Conservation (phyloP, 2,888 invertebrate genomes). For the Eretmocerus hayati region DNA sequence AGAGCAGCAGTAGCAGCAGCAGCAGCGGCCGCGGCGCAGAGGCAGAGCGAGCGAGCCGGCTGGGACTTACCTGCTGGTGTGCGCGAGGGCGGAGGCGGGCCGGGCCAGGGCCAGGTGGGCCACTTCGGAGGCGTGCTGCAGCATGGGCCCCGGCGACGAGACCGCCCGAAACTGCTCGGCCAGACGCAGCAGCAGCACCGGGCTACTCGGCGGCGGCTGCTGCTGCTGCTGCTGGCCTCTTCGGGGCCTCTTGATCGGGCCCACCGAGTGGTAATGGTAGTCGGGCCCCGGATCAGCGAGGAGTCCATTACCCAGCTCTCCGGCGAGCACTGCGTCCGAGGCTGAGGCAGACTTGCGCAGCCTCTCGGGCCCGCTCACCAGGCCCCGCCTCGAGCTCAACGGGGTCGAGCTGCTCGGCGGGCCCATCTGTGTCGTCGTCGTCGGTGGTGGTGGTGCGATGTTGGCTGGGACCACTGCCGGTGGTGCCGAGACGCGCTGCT, state of each 20-base stretch:
- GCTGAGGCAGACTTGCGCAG: neutral
- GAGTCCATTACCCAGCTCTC: no score
- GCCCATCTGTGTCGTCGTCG: slow-evolving; percentile 14
- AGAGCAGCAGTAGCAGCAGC: neutral
- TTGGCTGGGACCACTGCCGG: no score
- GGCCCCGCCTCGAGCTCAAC: neutral
- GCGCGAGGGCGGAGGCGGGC: slow-evolving; percentile 40
- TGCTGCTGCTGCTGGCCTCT: slow-evolving; percentile 43
- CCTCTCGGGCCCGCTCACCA: neutral
- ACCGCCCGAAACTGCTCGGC: slow-evolving; percentile 45
- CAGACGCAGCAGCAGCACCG: slow-evolving; percentile 39
- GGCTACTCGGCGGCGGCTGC: slow-evolving; percentile 34
- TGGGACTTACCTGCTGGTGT: slow-evolving; percentile 43
- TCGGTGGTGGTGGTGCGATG: slow-evolving; percentile 34
- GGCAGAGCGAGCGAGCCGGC: slow-evolving; percentile 1
- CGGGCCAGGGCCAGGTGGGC: slow-evolving; percentile 40
- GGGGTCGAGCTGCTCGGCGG: neutral
- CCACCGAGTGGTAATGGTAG: neutral
- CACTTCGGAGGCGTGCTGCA: no score
- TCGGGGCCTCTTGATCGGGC: slow-evolving; percentile 29
- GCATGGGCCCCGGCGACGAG: slow-evolving; percentile 48
- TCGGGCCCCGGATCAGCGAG: no score
- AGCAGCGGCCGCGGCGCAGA: neutral
- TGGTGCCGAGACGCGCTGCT: slow-evolving; percentile 28
- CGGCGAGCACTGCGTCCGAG: slow-evolving; percentile 2